A percentile compares a stretch with the other conserved stretches of the same genome.
Conservation (phyloP, 2,113 vertebrate genomes). For the Myrmophylax atrothorax region DNA sequence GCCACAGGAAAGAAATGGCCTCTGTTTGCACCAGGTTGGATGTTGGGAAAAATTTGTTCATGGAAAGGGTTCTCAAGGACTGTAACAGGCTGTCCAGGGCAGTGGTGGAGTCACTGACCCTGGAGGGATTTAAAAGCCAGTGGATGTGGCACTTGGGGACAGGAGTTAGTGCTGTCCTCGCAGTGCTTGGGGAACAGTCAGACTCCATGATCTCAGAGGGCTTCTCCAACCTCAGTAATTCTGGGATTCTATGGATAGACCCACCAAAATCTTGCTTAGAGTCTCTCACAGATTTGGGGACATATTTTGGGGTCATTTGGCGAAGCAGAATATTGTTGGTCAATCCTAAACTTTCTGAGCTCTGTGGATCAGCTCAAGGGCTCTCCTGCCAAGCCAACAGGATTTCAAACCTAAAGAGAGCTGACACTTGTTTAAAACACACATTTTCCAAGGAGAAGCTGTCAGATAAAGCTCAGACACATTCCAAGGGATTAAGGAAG, state of each 20-base stretch:
- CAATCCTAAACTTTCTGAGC: neutral
- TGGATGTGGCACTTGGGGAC: neutral
- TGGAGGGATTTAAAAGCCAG: neutral
- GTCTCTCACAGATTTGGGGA: neutral
- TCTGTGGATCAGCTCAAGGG: neutral
- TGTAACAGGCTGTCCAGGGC: neutral
- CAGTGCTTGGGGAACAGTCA: neutral
- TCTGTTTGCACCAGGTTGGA: neutral
- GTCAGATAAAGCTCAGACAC: neutral
- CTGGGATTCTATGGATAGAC: neutral
- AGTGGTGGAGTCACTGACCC: neutral
- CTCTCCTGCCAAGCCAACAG: neutral
- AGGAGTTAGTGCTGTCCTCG: neutral
- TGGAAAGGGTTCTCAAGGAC: rapidly evolving
- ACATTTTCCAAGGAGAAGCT: neutral
- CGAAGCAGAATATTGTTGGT: neutral
- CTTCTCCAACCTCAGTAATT: neutral
- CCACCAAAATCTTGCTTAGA: neutral
- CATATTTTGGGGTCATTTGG: rapidly evolving
- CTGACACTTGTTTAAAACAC: neutral
- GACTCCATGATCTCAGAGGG: neutral
- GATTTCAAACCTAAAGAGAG: neutral
- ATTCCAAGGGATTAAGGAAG: neutral
- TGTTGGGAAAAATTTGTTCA: neutral
- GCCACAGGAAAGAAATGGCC: neutral